Conservation (phyloP, 1,140 invertebrate genomes). For the Pseudomyrmex sp. region DNA sequence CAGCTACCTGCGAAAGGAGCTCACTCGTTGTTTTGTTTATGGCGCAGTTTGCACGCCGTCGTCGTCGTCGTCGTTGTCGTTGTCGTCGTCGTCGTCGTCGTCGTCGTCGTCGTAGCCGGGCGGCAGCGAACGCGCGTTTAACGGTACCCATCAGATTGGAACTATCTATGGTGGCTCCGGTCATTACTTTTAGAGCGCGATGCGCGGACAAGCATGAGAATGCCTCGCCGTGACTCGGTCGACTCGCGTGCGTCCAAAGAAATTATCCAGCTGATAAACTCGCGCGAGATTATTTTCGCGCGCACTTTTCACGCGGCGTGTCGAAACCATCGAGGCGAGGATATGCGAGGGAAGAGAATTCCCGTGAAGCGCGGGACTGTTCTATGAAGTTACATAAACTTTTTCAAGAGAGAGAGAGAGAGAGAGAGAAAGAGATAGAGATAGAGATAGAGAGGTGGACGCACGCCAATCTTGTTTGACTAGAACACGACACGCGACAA, state of each 20-base stretch:
- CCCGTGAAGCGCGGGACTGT: slow-evolving; percentile 22
- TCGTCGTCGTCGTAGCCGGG: slow-evolving; percentile 20
- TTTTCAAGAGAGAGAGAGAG: background rate
- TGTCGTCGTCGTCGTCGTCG: background rate
- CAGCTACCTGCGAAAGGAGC: slow-evolving; percentile 65
- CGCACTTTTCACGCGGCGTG: background rate
- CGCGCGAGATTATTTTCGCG: slow-evolving; percentile 46
- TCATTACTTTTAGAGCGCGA: slow-evolving; percentile 50
- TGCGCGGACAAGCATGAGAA: slow-evolving; percentile 15
- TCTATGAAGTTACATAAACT: slow-evolving; percentile 11
- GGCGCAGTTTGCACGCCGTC: slow-evolving; percentile 47
- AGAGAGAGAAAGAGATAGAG: too few relatives aligned
- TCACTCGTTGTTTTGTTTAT: slow-evolving; percentile 64
- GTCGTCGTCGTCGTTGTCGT: too few relatives aligned
- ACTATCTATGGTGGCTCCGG: slow-evolving; percentile 46
- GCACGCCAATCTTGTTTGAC: background rate
- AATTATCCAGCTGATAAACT: slow-evolving; percentile 53
- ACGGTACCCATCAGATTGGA: slow-evolving; percentile 73
- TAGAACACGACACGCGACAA: background rate
- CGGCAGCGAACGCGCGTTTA: slow-evolving; percentile 67
- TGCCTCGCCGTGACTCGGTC: slow-evolving; percentile 14
- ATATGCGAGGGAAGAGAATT: background rate
- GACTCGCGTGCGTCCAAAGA: slow-evolving; percentile 9
- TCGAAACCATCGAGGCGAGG: slow-evolving; percentile 4
- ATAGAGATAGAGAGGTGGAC: too few relatives aligned